These are phyloP conservation scores for Chinchilla lanigera DNA, from an alignment of 2,113 vertebrate genomes.

Conservation along the genomic window DNA sequence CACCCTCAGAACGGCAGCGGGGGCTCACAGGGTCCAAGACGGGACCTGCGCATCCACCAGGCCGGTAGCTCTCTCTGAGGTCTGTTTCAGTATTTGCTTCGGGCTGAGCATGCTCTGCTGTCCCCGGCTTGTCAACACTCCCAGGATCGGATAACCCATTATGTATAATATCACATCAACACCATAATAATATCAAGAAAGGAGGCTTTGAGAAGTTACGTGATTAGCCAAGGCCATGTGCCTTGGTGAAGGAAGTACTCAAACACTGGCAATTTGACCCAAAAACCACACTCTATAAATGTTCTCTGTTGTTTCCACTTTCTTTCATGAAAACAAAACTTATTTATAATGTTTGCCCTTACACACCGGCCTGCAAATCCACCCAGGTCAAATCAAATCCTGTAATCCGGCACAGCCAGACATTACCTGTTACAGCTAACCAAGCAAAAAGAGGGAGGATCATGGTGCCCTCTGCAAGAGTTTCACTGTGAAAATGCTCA, in stretches of 20 bases:
- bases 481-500: not conserved
- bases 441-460: too few relatives aligned
- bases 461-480: not conserved
- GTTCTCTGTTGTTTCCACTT: not conserved
- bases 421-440: not conserved
- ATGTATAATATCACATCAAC: not conserved
- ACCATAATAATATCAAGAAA: not conserved
- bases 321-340: slow-evolving; percentile 47
- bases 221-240: not conserved
- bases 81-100: not conserved
- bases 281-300: not conserved
- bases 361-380: not conserved
- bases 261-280: not conserved
- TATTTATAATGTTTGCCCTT: not conserved
- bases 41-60: not conserved
- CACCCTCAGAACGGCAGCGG: slow-evolving; percentile 56
- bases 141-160: not conserved
- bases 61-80: slow-evolving; percentile 42
- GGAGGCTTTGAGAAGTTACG: not conserved
- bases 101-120: not conserved
- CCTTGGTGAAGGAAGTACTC: not conserved
- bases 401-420: not conserved
- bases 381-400: slow-evolving; percentile 25
- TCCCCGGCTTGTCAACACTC: not conserved
- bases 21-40: slow-evolving; percentile 50